phyloP scores from a whole-genome alignment of 2,797 vertebrate genomes.

The Catostomus latipinnis region DNA sequence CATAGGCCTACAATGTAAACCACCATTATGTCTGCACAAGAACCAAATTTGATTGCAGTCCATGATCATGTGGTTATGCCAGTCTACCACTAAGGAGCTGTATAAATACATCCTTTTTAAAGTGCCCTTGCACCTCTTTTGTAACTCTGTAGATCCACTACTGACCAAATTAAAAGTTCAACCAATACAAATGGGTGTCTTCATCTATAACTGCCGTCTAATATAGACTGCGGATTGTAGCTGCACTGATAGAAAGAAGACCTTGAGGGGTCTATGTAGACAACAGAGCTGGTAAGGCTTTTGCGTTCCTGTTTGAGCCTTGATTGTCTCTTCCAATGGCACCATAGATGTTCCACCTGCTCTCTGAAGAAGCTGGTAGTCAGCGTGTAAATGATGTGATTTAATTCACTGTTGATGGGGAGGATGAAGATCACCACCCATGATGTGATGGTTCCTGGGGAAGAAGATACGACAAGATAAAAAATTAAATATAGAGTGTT shows the following conservation, averaged over 20 bases:
- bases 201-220: constrained; percentile 53
- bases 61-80: background rate
- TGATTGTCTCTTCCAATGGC: constrained; percentile 62
- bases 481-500: background rate
- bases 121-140: too few species aligned
- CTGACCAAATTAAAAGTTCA: too few species aligned
- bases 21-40: background rate
- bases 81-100: background rate
- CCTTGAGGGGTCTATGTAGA: constrained; percentile 55
- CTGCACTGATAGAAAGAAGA: constrained; percentile 59
- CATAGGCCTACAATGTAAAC: background rate
- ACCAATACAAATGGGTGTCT: background rate
- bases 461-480: background rate
- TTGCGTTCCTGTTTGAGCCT: constrained; percentile 67
- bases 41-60: background rate
- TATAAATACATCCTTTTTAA: too few species aligned
- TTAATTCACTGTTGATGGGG: constrained; percentile 74
- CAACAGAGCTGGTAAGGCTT: constrained; percentile 62
- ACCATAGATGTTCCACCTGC: constrained; percentile 70
- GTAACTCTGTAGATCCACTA: too few species aligned
- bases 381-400: constrained; percentile 72
- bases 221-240: constrained; percentile 63
- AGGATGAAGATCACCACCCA: constrained; percentile 74
- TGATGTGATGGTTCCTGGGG: constrained; percentile 66
- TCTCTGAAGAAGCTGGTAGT: constrained; percentile 75